Conservation (phyloP, 2,113 vertebrate genomes). For the Lamprologus tigripictilis region DNA sequence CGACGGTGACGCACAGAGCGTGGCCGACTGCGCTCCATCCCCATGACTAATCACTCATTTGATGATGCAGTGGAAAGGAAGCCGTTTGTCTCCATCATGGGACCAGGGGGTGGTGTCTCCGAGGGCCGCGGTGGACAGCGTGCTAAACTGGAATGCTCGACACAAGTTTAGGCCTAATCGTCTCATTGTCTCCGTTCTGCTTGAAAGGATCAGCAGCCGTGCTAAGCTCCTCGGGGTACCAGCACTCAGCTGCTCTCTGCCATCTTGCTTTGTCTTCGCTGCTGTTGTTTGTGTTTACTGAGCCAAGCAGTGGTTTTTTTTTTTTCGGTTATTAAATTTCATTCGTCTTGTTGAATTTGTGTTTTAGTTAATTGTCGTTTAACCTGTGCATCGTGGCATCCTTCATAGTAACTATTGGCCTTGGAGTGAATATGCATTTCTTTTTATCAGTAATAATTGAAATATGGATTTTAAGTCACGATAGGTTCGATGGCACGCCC, state of each 20-base stretch:
- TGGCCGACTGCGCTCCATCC: not conserved
- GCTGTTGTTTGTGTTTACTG: slow-evolving; percentile 1
- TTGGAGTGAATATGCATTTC: not conserved
- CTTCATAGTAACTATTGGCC: not conserved
- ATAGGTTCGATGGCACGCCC: not conserved
- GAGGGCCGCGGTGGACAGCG: slow-evolving; percentile 6
- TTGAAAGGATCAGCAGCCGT: slow-evolving; percentile 50
- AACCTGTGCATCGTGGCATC: not conserved
- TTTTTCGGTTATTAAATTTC: not conserved
- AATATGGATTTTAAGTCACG: not conserved
- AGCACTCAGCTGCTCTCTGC: slow-evolving; percentile 34
- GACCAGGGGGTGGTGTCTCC: slow-evolving; percentile 11
- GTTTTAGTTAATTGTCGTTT: not conserved
- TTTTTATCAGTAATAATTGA: not conserved
- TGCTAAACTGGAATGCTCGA: slow-evolving; percentile 36
- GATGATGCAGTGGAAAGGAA: not conserved
- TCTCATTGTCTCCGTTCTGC: slow-evolving; percentile 60
- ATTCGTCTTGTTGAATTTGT: not conserved
- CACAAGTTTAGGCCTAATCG: slow-evolving; percentile 56
- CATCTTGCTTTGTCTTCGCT: slow-evolving; percentile 24
- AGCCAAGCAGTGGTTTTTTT: not conserved
- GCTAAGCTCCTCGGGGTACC: slow-evolving; percentile 48
- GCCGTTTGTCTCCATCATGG: not conserved
- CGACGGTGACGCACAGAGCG: not conserved
- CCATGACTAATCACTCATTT: not conserved